phyloP scores from a whole-genome alignment of 2,113 vertebrate species.

The human (Homo sapiens) region DNA sequence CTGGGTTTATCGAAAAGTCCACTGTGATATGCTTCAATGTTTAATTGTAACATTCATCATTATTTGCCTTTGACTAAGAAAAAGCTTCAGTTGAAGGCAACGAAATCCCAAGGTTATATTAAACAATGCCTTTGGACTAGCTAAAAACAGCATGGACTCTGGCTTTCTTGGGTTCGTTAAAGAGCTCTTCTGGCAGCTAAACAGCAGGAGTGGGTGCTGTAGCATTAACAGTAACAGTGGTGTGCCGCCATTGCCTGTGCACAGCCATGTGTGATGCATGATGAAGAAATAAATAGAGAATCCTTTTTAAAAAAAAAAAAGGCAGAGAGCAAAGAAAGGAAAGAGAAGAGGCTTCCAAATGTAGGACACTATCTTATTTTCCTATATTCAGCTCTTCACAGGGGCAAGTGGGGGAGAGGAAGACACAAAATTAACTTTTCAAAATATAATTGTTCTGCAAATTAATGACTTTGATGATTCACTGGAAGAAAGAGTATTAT shows the following conservation, averaged over 20 bases:
- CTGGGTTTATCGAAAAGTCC: conserved; percentile 58
- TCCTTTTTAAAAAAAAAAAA: neutral
- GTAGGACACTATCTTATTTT: neutral
- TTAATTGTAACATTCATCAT: conserved; percentile 81
- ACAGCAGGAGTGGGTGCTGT: conserved; percentile 71
- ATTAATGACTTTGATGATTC: neutral
- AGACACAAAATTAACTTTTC: neutral
- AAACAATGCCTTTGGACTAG: conserved; percentile 73
- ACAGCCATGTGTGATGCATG: conserved; percentile 28
- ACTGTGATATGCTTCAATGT: conserved; percentile 32
- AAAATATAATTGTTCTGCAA: neutral
- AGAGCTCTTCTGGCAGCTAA: conserved; percentile 66
- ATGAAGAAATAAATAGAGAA: conserved; percentile 66
- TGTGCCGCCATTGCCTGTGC: conserved; percentile 32
- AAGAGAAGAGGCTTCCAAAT: neutral
- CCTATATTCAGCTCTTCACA: neutral
- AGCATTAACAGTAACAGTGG: conserved; percentile 44
- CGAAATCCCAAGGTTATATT: conserved; percentile 72
- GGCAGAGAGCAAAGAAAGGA: neutral
- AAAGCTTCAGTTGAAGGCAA: conserved; percentile 74
- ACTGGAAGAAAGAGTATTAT: neutral
- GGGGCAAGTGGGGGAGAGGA: neutral
- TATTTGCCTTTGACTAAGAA: conserved; percentile 62
- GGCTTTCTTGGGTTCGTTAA: conserved; percentile 66
- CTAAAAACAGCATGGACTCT: conserved; percentile 77